Base-by-base conservation (phyloP, 2,888 invertebrate genomes). In the Ferdinandea cuprea region DNA sequence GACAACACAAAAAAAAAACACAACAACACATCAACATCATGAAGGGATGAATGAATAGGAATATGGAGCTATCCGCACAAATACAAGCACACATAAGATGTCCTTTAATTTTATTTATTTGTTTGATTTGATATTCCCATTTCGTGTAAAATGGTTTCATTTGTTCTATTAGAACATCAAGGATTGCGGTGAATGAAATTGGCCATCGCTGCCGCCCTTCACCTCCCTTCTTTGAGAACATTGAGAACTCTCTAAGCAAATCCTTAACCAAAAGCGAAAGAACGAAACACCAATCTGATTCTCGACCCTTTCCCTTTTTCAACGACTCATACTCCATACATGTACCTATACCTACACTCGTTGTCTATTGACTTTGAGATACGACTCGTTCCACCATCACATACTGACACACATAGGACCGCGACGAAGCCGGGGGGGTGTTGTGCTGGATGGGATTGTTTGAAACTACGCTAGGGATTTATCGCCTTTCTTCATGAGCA, bases 401-500 rank as follows among this genome's bases (percentile, higher is more conserved):
- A 21, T 37, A 2, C 40, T 17, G 48, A 15, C 46, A 15, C 32
- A 52, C 6, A 30, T n/a, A 21, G 32, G n/a, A n/a, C n/a, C n/a
- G n/a, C n/a, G n/a, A n/a, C n/a, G n/a, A n/a, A n/a, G n/a, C n/a
- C n/a, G n/a, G n/a, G n/a, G n/a, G 48, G 61, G n/a, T 59, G 59
- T 15, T 17, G 13, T 6, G 42, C 3, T 25, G 30, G 50, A n/a
- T 42, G 54, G 7, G 42, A 17, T 19, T 44, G 63, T 44, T 72
- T 63, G 44, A 69, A 59, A 59, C 52, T 59, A 21, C 71, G 63
- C 54, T 68, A 35, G 78, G 72, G 83, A 78, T 78, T 83, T 83
- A 78, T 83, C 83, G 83, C 78, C 78, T 78, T 78, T 78, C 83
- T 83, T 73, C 83, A 73, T 83, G 78, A 78, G 66, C 83, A 78